Percentiles rank a stretch among this genome's conserved stretches.
These are phyloP conservation scores for Polypterus senegalus DNA, from an alignment of 2,113 vertebrate genomes.

Conservation along the genomic window DNA sequence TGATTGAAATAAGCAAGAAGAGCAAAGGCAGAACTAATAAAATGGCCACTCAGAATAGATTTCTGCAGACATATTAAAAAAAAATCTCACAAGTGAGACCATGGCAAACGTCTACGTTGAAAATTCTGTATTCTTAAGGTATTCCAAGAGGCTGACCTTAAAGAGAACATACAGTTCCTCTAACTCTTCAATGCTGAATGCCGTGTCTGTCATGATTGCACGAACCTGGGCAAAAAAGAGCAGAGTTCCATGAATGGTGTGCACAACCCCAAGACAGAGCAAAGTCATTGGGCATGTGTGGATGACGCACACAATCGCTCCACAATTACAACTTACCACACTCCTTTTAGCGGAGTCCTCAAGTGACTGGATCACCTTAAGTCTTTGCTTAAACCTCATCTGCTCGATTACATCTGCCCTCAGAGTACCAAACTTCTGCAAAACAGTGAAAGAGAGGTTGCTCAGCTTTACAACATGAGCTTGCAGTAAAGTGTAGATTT, in stretches of 20 bases:
- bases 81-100: too few species aligned
- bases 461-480: too few species aligned
- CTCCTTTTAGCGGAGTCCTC: constrained; percentile 93
- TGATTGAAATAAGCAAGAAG: too few species aligned
- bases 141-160: constrained; percentile 59
- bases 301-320: too few species aligned
- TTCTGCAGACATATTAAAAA: too few species aligned
- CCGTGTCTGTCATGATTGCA: constrained; percentile 81
- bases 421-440: constrained; percentile 77
- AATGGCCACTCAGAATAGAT: too few species aligned
- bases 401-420: constrained; percentile 85
- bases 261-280: too few species aligned
- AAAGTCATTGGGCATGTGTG: too few species aligned
- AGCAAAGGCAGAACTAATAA: too few species aligned
- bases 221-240: constrained; percentile 57
- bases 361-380: constrained; percentile 94
- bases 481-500: too few species aligned
- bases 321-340: constrained; percentile 59
- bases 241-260: background rate
- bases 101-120: too few species aligned
- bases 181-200: constrained; percentile 84
- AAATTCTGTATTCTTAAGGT: too few species aligned
- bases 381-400: constrained; percentile 94
- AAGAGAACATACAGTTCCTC: constrained; percentile 90
- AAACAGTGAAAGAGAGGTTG: background rate